These are phyloP conservation scores for Phenganax marumi DNA, from an alignment of 92 coral and sea anemone species.

Conservation along the genomic window DNA sequence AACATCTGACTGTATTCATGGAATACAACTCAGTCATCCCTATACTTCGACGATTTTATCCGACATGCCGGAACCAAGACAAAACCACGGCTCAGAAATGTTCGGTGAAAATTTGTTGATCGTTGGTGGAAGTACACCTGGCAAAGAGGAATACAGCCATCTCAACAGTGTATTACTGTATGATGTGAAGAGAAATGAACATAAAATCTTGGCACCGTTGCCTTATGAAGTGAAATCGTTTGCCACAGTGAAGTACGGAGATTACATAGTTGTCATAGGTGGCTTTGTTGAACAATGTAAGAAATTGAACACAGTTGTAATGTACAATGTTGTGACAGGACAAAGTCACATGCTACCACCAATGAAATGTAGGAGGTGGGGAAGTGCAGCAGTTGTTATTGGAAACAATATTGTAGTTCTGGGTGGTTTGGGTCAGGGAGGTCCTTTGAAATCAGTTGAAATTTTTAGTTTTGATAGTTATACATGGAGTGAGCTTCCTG, in stretches of 20 bases:
- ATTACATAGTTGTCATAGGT: neutral
- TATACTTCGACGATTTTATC: neutral
- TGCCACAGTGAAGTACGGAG: neutral
- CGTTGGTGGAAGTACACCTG: neutral
- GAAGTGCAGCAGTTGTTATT: conserved; percentile 71
- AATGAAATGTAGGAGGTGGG: conserved; percentile 74
- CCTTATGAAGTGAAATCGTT: neutral
- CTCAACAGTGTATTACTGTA: neutral
- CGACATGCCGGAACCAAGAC: neutral
- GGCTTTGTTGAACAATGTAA: neutral
- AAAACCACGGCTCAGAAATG: neutral
- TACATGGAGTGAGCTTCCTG: neutral
- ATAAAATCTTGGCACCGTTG: neutral
- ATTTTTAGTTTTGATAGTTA: conserved; percentile 40
- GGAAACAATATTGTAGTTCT: conserved; percentile 63
- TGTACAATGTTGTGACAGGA: conserved; percentile 64
- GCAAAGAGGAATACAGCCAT: neutral
- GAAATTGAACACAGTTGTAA: neutral
- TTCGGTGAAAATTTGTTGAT: neutral
- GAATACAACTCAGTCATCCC: neutral
- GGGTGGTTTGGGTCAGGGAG: conserved; percentile 72
- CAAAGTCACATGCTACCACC: conserved; percentile 64
- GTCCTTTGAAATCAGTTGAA: conserved; percentile 66
- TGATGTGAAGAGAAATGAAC: neutral
- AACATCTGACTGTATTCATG: too few relatives aligned